Evolutionary conservation across 2,888 invertebrate genomes (phyloP), one percentile per base, ranked within the genome.

Genomic region (Cryptus armator): DNA sequence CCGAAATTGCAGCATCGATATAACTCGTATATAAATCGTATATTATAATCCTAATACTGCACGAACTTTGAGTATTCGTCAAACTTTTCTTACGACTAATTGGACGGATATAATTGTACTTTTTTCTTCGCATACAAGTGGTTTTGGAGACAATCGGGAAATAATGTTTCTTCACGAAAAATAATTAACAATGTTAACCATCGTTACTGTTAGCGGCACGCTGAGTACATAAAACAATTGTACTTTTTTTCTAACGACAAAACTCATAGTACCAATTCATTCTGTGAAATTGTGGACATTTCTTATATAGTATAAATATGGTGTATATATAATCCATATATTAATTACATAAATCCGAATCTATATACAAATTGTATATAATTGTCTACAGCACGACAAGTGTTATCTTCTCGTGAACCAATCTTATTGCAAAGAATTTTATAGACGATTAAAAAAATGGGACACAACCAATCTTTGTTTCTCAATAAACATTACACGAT

Each of bases 51-150:
- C 70, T 53, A 79, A 80, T 72, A 80, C 80, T 80, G 56, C 12
- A 67, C 72, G 32, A 72, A 80, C 6, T 56, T 80, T 43, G 32
- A 12, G 48, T 24, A 62, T 48, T 64, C 46, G 48, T 64, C 6
- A 29, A 43, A 62, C n/a, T 64, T 10, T 43, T 53, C 71, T 66
- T 74, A 72, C 44, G 16, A 46, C 44, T 53, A 76, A 82, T 67
- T 72, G 82, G 82, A 82, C 82, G 82, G 82, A 77, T 59, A 44
- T 64, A 64, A 76, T 82, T 82, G 70, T 77, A 82, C 81, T 76
- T 16, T 80, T 53, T 46, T 24, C n/a, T 14, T n/a, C 14, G n/a
- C 51, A 48, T 46, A 74, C 29, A 62, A 32, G 43, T 51, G 43
- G 7, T 19, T 56, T 56, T 29, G 2, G 16, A 37, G 44, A 44